Evolutionary conservation across 2,113 vertebrate species (phyloP), one percentile per base, ranked within the genome.

Genomic region (Vireo altiloquus): DNA sequence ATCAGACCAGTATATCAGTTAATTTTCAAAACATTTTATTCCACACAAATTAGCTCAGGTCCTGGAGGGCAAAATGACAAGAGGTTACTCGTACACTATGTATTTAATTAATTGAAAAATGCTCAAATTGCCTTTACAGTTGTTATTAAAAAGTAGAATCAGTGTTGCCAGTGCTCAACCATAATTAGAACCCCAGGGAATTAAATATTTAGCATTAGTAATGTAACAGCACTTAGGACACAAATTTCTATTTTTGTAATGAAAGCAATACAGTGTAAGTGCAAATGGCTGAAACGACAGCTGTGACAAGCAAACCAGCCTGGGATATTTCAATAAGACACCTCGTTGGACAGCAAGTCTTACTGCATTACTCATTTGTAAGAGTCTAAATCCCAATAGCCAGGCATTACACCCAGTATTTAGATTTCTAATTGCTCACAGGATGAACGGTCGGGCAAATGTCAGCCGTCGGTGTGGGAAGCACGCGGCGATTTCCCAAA

Each of bases 31-130:
- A 98, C 98, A 98, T 99, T 99, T 98, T 99, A 98, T 99, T 99
- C 98, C 98, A 98, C 98, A 98, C 99, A 99, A 99, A 99, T 99
- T 99, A 99, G 98, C 98, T 98, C 96, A 97, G 98, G 99, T 99
- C 99, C 99, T 99, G 98, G 98, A 99, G 99, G 99, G 99, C 99
- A 99, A 99, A 98, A 98, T 99, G 99, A 99, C 99, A 99, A 99
- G 99, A 99, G 99, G 99, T 99, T 99, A 99, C 99, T 98, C 98
- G 97, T 98, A 99, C 97, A 98, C 98, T 99, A 98, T 99, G 99
- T 99, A 99, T 99, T 99, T 99, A 99, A 99, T 99, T 99, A 99
- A 99, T 99, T 99, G 99, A 99, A 99, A 99, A 99, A 99, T 99
- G 99, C 99, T 99, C 99, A 99, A 98, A 99, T 99, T 99, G 99